phyloP scores from a whole-genome alignment of 2,797 vertebrate species.

The Anisognathus igniventris region DNA sequence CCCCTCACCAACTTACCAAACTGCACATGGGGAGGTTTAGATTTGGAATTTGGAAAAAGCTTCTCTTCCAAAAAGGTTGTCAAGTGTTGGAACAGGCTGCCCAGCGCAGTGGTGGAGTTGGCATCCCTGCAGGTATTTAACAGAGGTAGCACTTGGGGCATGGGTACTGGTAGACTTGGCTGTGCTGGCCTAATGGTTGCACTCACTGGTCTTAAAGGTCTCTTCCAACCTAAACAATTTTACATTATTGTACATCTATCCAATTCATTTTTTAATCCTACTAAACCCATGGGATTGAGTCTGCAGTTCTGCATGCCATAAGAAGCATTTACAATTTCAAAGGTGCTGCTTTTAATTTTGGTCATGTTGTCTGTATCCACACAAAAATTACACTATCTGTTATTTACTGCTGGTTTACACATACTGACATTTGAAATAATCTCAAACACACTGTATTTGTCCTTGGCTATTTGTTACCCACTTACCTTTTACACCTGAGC shows the following conservation, averaged over 20 bases:
- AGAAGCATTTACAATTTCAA: neutral
- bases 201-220: neutral
- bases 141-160: neutral
- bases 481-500: neutral
- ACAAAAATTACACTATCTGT: neutral
- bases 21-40: neutral
- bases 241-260: neutral
- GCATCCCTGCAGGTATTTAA: neutral
- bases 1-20: neutral
- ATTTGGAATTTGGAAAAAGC: neutral
- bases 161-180: too few species aligned
- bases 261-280: neutral
- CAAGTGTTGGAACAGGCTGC: neutral
- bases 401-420: neutral
- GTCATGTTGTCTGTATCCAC: neutral
- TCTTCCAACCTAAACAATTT: neutral
- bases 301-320: neutral
- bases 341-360: neutral
- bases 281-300: neutral
- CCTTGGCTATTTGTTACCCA: neutral
- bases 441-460: neutral
- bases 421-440: neutral
- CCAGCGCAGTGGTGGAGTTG: neutral
- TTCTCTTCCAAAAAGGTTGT: neutral
- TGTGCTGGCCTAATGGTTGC: neutral